Conservation (phyloP, 2,888 invertebrate species). For the Atrina japonica region DNA sequence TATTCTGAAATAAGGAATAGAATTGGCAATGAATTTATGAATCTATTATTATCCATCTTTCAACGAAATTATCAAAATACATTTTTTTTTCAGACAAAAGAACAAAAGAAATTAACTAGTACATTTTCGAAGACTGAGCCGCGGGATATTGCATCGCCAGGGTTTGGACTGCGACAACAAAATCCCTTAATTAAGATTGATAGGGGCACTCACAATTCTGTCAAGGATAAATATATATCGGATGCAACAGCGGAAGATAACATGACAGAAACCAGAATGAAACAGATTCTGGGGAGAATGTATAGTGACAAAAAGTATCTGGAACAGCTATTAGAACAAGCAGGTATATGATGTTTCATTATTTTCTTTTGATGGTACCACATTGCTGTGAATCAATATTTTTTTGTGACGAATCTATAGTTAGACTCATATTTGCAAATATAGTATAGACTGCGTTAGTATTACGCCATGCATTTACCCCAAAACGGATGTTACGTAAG, state of each 20-base stretch:
- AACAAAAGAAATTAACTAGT: background rate
- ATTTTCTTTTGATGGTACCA: too few relatives aligned
- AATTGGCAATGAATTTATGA: too few relatives aligned
- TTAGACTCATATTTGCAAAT: too few relatives aligned
- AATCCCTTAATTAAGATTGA: conserved; percentile 38
- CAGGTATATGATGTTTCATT: conserved; percentile 40
- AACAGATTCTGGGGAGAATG: conserved; percentile 59
- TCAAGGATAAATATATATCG: background rate
- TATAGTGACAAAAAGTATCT: conserved; percentile 61
- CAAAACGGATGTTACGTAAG: too few relatives aligned
- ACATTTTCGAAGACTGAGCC: conserved; percentile 2
- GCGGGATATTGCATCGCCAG: conserved; percentile 30
- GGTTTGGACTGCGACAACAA: conserved; percentile 32
- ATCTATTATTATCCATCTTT: too few relatives aligned
- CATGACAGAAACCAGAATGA: conserved; percentile 57
- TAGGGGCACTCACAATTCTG: conserved; percentile 25
- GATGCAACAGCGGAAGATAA: conserved; percentile 45
- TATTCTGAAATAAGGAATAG: too few relatives aligned
- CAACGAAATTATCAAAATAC: too few relatives aligned
- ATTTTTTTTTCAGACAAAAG: conserved; percentile 15
- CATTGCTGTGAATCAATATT: too few relatives aligned
- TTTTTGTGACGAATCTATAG: too few relatives aligned
- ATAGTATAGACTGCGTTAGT: too few relatives aligned
- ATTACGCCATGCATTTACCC: too few relatives aligned
- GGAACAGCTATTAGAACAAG: conserved; percentile 57